phyloP scores from a whole-genome alignment of 2,113 vertebrate genomes.

The Phycodurus eques region DNA sequence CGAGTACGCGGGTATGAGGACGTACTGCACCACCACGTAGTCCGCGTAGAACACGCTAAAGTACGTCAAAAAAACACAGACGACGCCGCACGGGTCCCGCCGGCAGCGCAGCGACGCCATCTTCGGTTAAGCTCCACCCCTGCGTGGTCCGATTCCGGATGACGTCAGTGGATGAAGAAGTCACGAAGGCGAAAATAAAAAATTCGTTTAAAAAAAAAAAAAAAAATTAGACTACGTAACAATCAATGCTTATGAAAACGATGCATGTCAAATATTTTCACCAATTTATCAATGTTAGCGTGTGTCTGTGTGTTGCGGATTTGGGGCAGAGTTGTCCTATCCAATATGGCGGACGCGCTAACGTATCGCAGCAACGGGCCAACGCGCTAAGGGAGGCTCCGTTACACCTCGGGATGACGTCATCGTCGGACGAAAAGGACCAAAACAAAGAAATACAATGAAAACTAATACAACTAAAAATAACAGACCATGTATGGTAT shows the following conservation, averaged over 20 bases:
- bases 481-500: background rate
- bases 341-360: no score
- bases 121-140: constrained; percentile 58
- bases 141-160: constrained; percentile 56
- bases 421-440: background rate
- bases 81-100: constrained; percentile 73
- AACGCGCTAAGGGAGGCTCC: no score
- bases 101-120: constrained; percentile 72
- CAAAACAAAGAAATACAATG: background rate
- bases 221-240: no score
- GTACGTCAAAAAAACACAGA: constrained; percentile 78
- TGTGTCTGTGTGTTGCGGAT: no score
- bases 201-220: no score
- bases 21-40: constrained; percentile 79
- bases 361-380: background rate
- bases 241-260: no score
- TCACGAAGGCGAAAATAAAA: no score
- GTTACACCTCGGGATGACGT: no score
- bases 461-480: background rate
- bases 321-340: no score
- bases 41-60: constrained; percentile 80
- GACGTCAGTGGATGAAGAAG: constrained; percentile 49
- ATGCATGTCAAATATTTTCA: no score
- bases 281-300: no score
- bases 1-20: constrained; percentile 74